phyloP scores from a whole-genome alignment of 1,140 invertebrate species.

The Zaprionus camerounensis region DNA sequence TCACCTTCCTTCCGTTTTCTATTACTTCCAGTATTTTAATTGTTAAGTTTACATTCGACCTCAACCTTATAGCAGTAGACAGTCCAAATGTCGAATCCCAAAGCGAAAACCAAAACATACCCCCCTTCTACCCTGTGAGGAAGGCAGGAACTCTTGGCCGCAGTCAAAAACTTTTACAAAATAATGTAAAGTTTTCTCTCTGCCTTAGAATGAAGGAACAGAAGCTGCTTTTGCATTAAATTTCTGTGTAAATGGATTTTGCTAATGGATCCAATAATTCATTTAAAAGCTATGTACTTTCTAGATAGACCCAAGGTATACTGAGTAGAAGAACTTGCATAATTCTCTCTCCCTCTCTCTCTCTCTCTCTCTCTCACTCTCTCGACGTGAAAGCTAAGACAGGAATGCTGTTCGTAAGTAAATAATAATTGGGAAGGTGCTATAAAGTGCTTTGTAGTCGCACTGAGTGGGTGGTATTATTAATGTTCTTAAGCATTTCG shows the following conservation, averaged over 20 bases:
- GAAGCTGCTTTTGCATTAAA: conserved; percentile 77
- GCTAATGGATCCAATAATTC: conserved; percentile 84
- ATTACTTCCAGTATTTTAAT: conserved; percentile 70
- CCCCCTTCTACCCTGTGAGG: conserved; percentile 8
- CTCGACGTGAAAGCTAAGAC: conserved; percentile 45
- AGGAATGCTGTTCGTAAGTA: not conserved
- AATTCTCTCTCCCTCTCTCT: conserved; percentile 47
- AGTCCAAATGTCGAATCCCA: conserved; percentile 31
- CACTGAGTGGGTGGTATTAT: not conserved
- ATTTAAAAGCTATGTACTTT: conserved; percentile 79
- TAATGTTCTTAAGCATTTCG: not conserved
- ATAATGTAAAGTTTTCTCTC: conserved; percentile 72
- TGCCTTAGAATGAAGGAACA: conserved; percentile 30
- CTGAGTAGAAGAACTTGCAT: conserved; percentile 68
- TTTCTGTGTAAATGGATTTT: conserved; percentile 83
- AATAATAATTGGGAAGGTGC: conserved; percentile 4
- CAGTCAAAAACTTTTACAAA: conserved; percentile 73
- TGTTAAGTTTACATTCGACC: conserved; percentile 73
- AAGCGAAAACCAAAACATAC: conserved; percentile 3
- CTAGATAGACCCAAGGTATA: conserved; percentile 63
- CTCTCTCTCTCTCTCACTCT: not conserved
- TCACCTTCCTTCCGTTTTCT: not conserved
- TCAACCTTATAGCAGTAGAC: not conserved
- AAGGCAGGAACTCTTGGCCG: conserved; percentile 18
- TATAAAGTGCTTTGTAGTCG: not conserved